Percentiles rank a stretch among this genome's conserved stretches.
Conservation (phyloP, 2,888 invertebrate species). For the Zeuzera pyrina region DNA sequence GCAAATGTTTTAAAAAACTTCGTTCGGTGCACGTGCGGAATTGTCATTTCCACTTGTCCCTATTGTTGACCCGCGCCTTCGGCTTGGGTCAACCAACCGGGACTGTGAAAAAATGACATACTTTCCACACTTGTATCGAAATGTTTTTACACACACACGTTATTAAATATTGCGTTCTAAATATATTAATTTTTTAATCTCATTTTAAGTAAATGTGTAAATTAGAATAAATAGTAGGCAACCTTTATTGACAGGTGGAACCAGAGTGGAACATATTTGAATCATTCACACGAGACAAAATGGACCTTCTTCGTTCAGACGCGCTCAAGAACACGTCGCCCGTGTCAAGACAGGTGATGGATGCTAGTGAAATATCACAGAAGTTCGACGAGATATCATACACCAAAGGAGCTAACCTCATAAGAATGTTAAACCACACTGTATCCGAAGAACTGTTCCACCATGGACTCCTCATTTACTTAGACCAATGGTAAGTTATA, state of each 20-base stretch:
- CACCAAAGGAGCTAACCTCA: constrained; percentile 71
- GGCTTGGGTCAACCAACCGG: too few species aligned
- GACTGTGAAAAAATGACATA: too few species aligned
- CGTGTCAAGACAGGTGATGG: constrained; percentile 61
- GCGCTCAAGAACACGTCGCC: constrained; percentile 70
- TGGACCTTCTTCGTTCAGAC: constrained; percentile 68
- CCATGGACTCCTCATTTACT: constrained; percentile 64
- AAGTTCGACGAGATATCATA: constrained; percentile 75
- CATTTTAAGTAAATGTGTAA: too few species aligned
- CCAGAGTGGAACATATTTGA: constrained; percentile 72
- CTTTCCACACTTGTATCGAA: too few species aligned
- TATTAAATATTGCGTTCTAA: too few species aligned
- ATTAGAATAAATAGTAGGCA: too few species aligned
- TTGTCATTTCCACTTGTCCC: too few species aligned
- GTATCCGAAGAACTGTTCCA: constrained; percentile 65
- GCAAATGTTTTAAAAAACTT: too few species aligned
- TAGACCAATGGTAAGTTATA: constrained; percentile 71
- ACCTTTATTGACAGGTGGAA: constrained; percentile 52
- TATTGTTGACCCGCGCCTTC: too few species aligned
- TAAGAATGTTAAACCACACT: constrained; percentile 74
- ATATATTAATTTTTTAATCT: too few species aligned
- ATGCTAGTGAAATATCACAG: constrained; percentile 72
- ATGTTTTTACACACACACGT: too few species aligned
- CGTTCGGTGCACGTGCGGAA: too few species aligned
- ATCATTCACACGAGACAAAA: constrained; percentile 66